Evolutionary conservation across 2,888 invertebrate species (phyloP), one percentile per base, ranked within the genome.

Genomic region (Poecilobothrus nobilitatus): DNA sequence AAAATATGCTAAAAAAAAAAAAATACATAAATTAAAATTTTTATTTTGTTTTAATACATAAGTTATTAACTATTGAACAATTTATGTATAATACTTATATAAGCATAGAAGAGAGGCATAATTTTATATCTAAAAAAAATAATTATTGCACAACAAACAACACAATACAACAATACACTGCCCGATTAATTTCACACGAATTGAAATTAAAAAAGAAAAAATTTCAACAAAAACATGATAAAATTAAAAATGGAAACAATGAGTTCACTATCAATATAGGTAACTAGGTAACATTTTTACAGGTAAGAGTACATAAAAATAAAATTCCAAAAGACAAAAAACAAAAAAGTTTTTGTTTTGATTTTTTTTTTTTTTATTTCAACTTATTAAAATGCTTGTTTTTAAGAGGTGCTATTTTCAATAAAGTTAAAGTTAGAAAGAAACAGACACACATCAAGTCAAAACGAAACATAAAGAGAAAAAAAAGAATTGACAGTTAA

Each of bases 251-350:
- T 10, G 37, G 12, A 37, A 53, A 53, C 15, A 53, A 18, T 53
- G 53, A 41, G 15, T 41, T 41, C 41, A 15, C 53, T 53, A 53
- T 53, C 18, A 18, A 53, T 53, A 53, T 53, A 53, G 53, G 53
- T 53, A 53, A 53, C 53, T 53, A 53, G 53, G 53, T 53, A 53
- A 53, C n/a, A 27, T 27, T 27, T 53, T 53, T 53, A 53, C 53
- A 53, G 41, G 41, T 53, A 18, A 53, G 18, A 53, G 15, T 18
- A 53, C 7, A 18, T 53, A 18, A 53, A 53, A 53, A 53, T 53
- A 53, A 53, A 53, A 53, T 53, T 37, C 12, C 37, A 37, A 7
- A 37, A 37, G 2, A 37, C 4, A 7, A 37, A 37, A 37, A 37
- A 37, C 4, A 37, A 37, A 37, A 37, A 7, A 12, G 1, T 10